A percentile compares a stretch with the other conserved stretches of the same genome.
These are phyloP conservation scores for Criorhina ranunculi DNA, from an alignment of 2,888 invertebrate genomes.

Conservation along the genomic window DNA sequence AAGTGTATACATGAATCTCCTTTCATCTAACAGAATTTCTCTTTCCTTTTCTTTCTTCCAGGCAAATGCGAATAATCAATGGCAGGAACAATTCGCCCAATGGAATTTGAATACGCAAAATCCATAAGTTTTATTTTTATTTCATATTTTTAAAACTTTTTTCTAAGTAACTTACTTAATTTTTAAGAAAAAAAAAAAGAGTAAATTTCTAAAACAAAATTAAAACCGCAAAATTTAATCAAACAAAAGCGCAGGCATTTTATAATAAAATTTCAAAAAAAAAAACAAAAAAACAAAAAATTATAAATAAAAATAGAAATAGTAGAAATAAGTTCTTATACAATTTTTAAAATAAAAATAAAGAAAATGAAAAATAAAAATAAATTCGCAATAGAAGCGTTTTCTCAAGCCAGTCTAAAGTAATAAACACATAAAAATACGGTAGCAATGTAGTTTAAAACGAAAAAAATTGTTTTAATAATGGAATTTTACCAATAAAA, in stretches of 20 bases:
- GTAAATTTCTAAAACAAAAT: constrained; percentile 20
- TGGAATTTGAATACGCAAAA: constrained; percentile 84
- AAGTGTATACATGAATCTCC: too few relatives aligned
- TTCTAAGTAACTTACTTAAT: constrained; percentile 49
- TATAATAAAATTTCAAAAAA: constrained; percentile 45
- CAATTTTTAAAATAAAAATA: constrained; percentile 55
- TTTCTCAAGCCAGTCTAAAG: constrained; percentile 60
- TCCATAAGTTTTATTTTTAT: constrained; percentile 35
- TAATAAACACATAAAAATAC: constrained; percentile 46
- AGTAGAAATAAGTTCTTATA: constrained; percentile 65
- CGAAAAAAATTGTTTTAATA: constrained; percentile 51
- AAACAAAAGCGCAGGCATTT: constrained; percentile 68
- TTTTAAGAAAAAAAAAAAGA: constrained; percentile 9
- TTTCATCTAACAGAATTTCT: constrained; percentile 24
- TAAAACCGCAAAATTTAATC: constrained; percentile 60
- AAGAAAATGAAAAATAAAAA: constrained; percentile 3
- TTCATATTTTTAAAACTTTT: too few relatives aligned
- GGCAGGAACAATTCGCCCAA: constrained; percentile 85
- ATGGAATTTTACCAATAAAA: constrained; percentile 56
- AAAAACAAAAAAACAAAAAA: constrained; percentile 26
- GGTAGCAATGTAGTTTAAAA: constrained; percentile 44
- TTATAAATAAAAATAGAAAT: constrained; percentile 9
- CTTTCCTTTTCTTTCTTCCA: constrained; percentile 77
- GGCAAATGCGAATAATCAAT: constrained; percentile 84
- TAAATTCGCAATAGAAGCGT: constrained; percentile 30